These are phyloP conservation scores for Cyphomyrmex costatus DNA, from an alignment of 1,140 invertebrate genomes.

Conservation along the genomic window DNA sequence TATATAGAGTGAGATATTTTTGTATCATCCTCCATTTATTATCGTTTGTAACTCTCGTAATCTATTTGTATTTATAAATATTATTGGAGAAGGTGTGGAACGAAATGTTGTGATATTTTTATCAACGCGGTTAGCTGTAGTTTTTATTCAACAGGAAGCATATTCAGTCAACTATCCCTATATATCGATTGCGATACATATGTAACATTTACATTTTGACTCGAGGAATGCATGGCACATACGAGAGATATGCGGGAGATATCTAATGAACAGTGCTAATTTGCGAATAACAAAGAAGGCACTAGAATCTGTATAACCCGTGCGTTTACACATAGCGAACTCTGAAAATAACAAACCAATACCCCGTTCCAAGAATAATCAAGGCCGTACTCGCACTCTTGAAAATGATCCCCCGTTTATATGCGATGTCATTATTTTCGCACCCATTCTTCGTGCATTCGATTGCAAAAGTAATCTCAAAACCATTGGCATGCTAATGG, in stretches of 20 bases:
- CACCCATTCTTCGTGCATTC: not conserved
- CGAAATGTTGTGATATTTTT: not conserved
- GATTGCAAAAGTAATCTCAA: not conserved
- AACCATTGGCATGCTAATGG: not conserved
- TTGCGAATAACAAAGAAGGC: conserved; percentile 43
- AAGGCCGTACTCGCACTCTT: conserved; percentile 52
- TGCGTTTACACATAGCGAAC: conserved; percentile 40
- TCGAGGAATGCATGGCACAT: not conserved
- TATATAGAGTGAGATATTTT: not conserved
- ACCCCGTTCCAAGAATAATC: conserved; percentile 59
- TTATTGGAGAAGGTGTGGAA: too few species aligned
- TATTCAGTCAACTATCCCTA: not conserved
- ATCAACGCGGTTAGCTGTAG: not conserved
- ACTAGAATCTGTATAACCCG: conserved; percentile 14
- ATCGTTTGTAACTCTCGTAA: not conserved
- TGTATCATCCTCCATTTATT: not conserved
- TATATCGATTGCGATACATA: not conserved
- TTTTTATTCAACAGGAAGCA: not conserved
- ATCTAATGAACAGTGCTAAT: not conserved
- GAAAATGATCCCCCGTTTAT: conserved; percentile 58
- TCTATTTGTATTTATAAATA: not conserved
- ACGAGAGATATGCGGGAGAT: not conserved
- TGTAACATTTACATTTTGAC: not conserved
- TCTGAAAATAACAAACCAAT: conserved; percentile 64
- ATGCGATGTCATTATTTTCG: conserved; percentile 39